Conservation (phyloP, 2,113 vertebrate genomes). For the Acanthisitta chloris region DNA sequence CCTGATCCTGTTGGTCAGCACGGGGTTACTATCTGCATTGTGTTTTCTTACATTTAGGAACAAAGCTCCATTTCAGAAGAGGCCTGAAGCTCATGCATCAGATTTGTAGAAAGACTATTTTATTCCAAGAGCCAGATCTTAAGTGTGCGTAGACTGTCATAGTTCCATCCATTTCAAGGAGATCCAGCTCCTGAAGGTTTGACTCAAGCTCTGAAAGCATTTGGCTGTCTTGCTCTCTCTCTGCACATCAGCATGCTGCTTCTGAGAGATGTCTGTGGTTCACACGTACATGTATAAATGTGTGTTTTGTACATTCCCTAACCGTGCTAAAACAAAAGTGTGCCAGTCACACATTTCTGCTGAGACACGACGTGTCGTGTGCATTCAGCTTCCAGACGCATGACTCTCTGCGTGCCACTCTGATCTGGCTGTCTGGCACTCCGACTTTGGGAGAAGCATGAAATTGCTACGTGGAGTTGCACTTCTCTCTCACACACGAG, state of each 20-base stretch:
- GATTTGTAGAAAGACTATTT: background rate
- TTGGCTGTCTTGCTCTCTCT: background rate
- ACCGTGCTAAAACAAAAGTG: background rate
- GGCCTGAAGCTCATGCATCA: background rate
- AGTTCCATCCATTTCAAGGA: background rate
- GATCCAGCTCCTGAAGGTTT: background rate
- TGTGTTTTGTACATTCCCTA: background rate
- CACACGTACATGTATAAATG: background rate
- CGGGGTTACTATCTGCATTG: background rate
- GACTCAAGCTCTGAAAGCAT: background rate
- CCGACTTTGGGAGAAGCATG: background rate
- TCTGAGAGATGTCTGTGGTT: background rate
- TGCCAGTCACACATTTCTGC: background rate
- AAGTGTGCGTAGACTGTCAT: background rate
- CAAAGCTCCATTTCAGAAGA: background rate
- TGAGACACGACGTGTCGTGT: rapidly evolving
- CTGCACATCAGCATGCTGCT: background rate
- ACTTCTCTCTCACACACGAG: background rate
- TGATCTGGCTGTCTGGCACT: background rate
- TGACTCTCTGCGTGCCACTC: rapidly evolving
- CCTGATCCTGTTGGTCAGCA: background rate
- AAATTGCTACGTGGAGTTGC: rapidly evolving
- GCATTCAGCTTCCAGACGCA: background rate
- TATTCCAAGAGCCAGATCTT: background rate
- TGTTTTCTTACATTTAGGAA: background rate